These are phyloP conservation scores for Drosophila robusta DNA, from an alignment of 2,888 invertebrate genomes.

Conservation along the genomic window DNA sequence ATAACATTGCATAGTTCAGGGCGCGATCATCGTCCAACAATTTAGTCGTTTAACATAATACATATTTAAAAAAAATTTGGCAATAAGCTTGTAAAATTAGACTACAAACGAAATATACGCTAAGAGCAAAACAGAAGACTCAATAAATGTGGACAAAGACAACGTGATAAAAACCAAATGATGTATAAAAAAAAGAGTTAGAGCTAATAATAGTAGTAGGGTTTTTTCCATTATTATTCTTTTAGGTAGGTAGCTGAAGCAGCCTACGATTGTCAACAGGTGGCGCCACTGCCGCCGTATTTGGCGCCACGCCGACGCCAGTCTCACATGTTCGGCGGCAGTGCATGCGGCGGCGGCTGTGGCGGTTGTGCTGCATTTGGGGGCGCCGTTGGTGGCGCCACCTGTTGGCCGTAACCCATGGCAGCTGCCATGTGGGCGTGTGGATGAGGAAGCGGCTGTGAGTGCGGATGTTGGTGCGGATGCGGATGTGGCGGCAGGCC, in stretches of 20 bases:
- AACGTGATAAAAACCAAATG: constrained; percentile 33
- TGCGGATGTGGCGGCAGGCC: constrained; percentile 28
- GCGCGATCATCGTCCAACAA: constrained; percentile 68
- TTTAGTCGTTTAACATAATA: constrained; percentile 74
- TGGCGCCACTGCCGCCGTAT: constrained; percentile 70
- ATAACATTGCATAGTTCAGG: constrained; percentile 81
- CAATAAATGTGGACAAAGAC: constrained; percentile 40
- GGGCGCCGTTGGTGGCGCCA: constrained; percentile 48
- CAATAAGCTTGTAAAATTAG: constrained; percentile 79
- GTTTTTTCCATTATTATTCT: constrained; percentile 9
- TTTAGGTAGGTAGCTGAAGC: constrained; percentile 30
- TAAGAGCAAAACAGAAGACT: constrained; percentile 48
- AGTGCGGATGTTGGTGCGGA: constrained; percentile 46
- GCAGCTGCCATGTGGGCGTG: constrained; percentile 69
- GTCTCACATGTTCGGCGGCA: constrained; percentile 66
- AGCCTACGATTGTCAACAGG: constrained; percentile 71
- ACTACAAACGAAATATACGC: constrained; percentile 69
- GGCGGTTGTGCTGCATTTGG: constrained; percentile 30
- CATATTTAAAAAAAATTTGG: constrained; percentile 70
- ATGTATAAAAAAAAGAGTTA: constrained; percentile 14
- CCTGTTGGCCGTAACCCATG: constrained; percentile 68
- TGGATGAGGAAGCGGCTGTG: constrained; percentile 53
- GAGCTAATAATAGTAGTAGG: constrained; percentile 47
- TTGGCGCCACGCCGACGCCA: constrained; percentile 79
- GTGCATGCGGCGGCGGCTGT: constrained; percentile 24